Percentiles rank a stretch among this genome's conserved stretches.
phyloP scores from a whole-genome alignment of 2,113 vertebrate genomes.

The Cephalopterus ornatus region DNA sequence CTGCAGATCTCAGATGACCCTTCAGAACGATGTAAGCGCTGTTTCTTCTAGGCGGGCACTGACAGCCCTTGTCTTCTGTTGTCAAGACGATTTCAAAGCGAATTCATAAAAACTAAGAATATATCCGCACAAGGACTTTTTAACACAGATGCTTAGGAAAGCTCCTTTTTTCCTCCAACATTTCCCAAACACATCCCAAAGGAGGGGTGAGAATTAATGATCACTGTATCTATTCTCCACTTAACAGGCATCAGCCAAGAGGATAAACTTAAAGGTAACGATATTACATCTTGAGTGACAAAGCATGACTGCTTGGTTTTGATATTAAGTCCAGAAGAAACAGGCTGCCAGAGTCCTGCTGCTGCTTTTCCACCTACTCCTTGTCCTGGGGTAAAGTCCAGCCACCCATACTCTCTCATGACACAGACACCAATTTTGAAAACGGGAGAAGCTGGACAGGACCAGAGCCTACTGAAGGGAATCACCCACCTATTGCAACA shows the following conservation, averaged over 20 bases:
- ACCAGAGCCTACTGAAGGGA: not conserved
- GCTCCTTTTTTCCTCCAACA: not conserved
- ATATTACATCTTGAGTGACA: not conserved
- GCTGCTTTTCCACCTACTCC: not conserved
- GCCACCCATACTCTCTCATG: not conserved
- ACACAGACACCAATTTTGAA: not conserved
- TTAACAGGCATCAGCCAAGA: not conserved
- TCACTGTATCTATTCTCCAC: not conserved
- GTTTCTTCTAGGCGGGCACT: not conserved
- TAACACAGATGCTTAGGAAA: not conserved
- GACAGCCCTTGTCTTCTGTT: not conserved
- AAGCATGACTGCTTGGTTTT: not conserved
- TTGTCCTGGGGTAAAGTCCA: not conserved
- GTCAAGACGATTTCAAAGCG: not conserved
- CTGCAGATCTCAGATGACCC: slow-evolving; percentile 26
- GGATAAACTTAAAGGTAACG: not conserved
- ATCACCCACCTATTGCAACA: not conserved
- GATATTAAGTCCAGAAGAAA: not conserved
- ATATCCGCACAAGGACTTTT: not conserved
- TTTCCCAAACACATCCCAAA: not conserved
- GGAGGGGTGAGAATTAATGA: not conserved
- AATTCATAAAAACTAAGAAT: not conserved
- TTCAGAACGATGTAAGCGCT: not conserved
- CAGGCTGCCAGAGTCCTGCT: not conserved
- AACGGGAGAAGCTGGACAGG: not conserved